phyloP scores from a whole-genome alignment of 2,888 invertebrate genomes.

The Pantelozetes paolii region DNA sequence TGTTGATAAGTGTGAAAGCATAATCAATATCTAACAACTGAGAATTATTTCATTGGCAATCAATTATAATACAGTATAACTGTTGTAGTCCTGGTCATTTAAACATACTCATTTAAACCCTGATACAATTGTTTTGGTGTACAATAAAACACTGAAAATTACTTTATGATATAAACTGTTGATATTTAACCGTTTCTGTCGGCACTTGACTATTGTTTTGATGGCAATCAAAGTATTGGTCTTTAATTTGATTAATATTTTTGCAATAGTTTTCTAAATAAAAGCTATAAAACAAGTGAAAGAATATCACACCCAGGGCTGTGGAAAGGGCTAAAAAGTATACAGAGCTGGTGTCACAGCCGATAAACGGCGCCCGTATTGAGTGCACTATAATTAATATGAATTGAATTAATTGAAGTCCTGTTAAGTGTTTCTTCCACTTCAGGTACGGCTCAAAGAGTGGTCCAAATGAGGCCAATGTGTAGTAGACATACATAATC shows the following conservation, averaged over 20 bases:
- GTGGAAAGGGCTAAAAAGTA: constrained; percentile 4
- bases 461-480: constrained; percentile 33
- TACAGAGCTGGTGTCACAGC: background rate
- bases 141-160: no score
- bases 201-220: no score
- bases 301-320: constrained; percentile 1
- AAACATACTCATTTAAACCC: no score
- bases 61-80: no score
- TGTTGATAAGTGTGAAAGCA: no score
- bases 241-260: background rate
- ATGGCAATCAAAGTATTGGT: no score
- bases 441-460: constrained; percentile 31
- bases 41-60: no score
- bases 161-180: constrained; percentile 8
- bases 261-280: constrained; percentile 32
- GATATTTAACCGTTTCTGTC: background rate
- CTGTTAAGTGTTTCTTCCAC: constrained; percentile 40
- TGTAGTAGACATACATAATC: constrained; percentile 41
- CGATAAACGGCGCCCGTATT: constrained; percentile 16
- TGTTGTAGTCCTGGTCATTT: no score
- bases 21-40: no score
- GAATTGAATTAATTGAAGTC: constrained; percentile 37
- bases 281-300: constrained; percentile 21
- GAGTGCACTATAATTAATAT: constrained; percentile 32
- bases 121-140: no score